phyloP scores from a whole-genome alignment of 2,888 invertebrate genomes.

The Periphyllus acericola region DNA sequence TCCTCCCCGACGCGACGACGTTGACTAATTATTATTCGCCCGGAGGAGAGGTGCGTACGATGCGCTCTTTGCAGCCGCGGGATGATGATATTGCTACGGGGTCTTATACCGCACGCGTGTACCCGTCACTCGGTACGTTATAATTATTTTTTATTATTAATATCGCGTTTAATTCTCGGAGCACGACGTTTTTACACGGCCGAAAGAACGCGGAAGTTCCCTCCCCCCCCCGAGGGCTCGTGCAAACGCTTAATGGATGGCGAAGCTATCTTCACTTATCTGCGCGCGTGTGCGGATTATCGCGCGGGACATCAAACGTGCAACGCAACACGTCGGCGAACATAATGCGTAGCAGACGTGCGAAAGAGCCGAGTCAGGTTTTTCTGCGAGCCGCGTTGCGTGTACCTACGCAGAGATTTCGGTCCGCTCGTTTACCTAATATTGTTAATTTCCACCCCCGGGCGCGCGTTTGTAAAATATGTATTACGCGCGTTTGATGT shows the following conservation, averaged over 20 bases:
- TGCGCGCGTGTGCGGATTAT: too few species aligned
- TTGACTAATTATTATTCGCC: background rate
- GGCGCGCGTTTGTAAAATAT: background rate
- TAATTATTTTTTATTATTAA: background rate
- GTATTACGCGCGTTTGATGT: background rate
- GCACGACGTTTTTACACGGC: background rate
- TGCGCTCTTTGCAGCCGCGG: background rate
- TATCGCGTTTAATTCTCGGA: too few species aligned
- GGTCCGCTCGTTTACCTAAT: background rate
- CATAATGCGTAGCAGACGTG: background rate
- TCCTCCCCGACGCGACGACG: too few species aligned
- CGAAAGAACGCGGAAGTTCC: too few species aligned
- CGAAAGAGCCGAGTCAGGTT: background rate
- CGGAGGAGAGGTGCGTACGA: background rate
- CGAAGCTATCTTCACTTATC: too few species aligned
- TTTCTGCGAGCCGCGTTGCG: background rate
- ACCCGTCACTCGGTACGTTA: background rate
- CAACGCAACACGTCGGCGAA: too few species aligned
- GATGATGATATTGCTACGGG: background rate
- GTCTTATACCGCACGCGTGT: too few species aligned
- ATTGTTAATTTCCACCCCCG: background rate
- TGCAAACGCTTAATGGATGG: too few species aligned
- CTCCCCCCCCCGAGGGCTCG: too few species aligned
- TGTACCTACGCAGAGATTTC: too few species aligned
- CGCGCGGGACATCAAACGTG: too few species aligned